Evolutionary conservation across 2,888 invertebrate species (phyloP), one percentile per base, ranked within the genome.

Genomic region (Noctua pronuba): DNA sequence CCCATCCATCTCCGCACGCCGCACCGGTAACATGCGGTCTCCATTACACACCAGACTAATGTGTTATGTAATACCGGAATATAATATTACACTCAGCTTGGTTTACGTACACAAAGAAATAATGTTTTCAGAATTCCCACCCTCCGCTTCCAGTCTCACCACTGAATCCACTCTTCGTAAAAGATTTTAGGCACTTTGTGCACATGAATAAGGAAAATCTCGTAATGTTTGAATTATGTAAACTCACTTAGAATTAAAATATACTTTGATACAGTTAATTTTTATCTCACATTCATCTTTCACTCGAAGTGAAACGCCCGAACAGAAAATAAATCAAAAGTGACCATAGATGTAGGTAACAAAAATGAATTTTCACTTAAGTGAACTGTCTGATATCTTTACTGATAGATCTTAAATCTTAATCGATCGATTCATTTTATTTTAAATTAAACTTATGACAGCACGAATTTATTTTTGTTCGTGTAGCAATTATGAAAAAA

Each of bases 41-140:
- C 85, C 75, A 82, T 82, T 85, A 82, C 85, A 69, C 69, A 68
- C 49, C 21, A 52, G 16, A 80, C 46, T 69, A 83, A 77, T 79
- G 64, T 69, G 58, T 80, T 69, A 73, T 46, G 60, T 65, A 28
- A 68, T 44, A 68, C 41, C 38, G n/a, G 58, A 72, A 86, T 82
- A 82, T 76, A 41, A 83, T 76, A 60, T 84, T 69, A 28, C 52
- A 71, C 46, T 64, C 38, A 18, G 58, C 28, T 44, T 41, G 38
- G 58, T 77, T 73, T 52, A 28, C 44, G 31, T 64, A 66, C 65
- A 64, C 66, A 73, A 79, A 84, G 72, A 72, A 75, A 77, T 77
- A 64, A 77, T 83, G 72, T 79, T 65, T 73, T 79, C 55, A 79
- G 66, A 69, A 70, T 79, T 79, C 78, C 49, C 84, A 58, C 58